A percentile compares a stretch with the other conserved stretches of the same genome.
These are phyloP conservation scores for Anguilla pacifica DNA, from an alignment of 2,797 vertebrate species.

Conservation along the genomic window DNA sequence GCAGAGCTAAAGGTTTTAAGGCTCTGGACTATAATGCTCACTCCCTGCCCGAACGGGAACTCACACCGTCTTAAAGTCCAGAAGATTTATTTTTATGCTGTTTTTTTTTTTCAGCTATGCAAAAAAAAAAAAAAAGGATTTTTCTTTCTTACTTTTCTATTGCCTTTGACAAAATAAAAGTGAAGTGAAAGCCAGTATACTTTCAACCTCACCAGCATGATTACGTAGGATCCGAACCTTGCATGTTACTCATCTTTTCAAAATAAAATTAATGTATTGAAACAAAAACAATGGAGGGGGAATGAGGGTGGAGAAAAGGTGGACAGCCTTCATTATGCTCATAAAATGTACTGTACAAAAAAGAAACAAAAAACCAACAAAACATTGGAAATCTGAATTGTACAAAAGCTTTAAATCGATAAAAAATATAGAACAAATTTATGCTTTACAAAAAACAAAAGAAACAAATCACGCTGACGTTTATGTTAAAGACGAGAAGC, in stretches of 20 bases:
- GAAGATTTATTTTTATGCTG: constrained; percentile 65
- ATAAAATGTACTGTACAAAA: constrained; percentile 67
- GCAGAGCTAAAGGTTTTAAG: constrained; percentile 84
- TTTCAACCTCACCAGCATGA: constrained; percentile 60
- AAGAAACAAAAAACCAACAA: constrained; percentile 57
- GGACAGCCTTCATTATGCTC: constrained; percentile 52
- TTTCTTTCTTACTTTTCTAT: constrained; percentile 44
- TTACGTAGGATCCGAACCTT: constrained; percentile 60
- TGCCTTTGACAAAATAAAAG: constrained; percentile 67
- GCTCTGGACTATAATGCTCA: constrained; percentile 81
- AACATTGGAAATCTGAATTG: constrained; percentile 71
- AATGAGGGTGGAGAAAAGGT: not conserved
- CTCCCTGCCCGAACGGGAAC: constrained; percentile 75
- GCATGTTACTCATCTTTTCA: constrained; percentile 49
- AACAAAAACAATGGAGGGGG: constrained; percentile 24
- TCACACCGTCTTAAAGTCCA: constrained; percentile 80
- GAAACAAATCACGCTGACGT: constrained; percentile 58
- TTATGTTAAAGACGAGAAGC: constrained; percentile 67
- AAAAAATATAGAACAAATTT: constrained; percentile 77
- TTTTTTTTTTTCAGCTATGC: constrained; percentile 44
- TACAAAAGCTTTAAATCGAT: constrained; percentile 75
- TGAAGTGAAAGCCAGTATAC: constrained; percentile 68
- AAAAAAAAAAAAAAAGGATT: constrained; percentile 44
- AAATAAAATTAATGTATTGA: constrained; percentile 33
- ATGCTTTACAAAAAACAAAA: constrained; percentile 70